Evolutionary conservation across 2,113 vertebrate genomes (phyloP), one percentile per base, ranked within the genome.

Genomic region (Poeciliopsis prolifica): DNA sequence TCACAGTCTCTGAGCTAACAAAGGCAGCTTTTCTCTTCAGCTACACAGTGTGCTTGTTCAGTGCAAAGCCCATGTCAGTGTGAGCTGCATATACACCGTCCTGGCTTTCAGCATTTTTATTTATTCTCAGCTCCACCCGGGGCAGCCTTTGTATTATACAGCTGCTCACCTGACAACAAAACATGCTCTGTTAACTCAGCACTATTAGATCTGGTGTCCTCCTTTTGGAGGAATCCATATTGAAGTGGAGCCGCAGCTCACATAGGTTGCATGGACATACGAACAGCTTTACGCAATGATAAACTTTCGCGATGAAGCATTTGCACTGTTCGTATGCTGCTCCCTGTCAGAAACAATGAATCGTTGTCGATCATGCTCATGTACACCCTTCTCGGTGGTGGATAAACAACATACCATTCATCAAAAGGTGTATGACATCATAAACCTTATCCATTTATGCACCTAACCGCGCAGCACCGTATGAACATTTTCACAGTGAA

Each of bases 1-100:
- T 87, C 83, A 82, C 86, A 87, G 82, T 91, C 82, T 79, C 90
- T 69, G 80, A 86, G 81, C 85, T 80, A 90, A 92, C 89, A 89
- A 86, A 89, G 75, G 85, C 83, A 78, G 78, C 65, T 89, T 89
- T 88, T 88, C 72, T 86, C 84, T 88, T 74, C 70, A 77, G 84
- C 78, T 80, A 48, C 72, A 76, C 81, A 83, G 76, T 82, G 78
- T 80, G 79, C 75, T 83, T 83, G 75, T 89, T 87, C 79, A 8
- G 33, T 71, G 77, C 74, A 67, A 87, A 82, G 83, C 83, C 75
- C 48, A 54, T 75, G 77, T 86, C 82, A 78, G 37, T 81, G 68
- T 64, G 68, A 67, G 73, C 79, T 76, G 69, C 65, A 61, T 74
- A 51, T 63, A 31, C 81, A 78, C 69, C 29, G 28, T 77, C 64